Conservation (phyloP, 2,797 vertebrate genomes). For the Lepilemur ruficaudatus region DNA sequence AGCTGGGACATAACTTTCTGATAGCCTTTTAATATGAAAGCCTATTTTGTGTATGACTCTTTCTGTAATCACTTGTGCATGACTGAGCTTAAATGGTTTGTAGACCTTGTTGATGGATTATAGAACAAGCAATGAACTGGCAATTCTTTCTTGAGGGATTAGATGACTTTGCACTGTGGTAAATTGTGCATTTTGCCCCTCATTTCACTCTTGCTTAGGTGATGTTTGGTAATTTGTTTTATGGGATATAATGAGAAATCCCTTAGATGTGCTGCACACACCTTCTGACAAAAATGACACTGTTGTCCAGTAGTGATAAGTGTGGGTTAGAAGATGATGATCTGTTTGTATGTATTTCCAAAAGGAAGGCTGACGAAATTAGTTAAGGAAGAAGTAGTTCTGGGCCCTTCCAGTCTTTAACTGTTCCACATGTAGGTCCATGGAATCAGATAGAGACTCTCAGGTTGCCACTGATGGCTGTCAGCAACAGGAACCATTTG, state of each 20-base stretch:
- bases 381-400: not conserved
- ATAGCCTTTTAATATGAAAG: slow-evolving; percentile 56
- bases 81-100: slow-evolving; percentile 52
- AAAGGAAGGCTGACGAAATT: not conserved
- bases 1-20: slow-evolving; percentile 22
- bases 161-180: not conserved
- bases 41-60: slow-evolving; percentile 45
- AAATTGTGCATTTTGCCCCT: not conserved
- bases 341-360: not conserved
- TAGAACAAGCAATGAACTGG: not conserved
- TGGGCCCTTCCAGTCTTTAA: not conserved
- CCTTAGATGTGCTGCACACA: not conserved
- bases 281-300: slow-evolving; percentile 6
- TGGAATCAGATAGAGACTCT: not conserved
- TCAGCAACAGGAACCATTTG: not conserved
- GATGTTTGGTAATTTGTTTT: slow-evolving; percentile 20
- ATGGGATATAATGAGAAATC: slow-evolving; percentile 22
- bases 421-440: not conserved
- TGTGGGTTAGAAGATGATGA: not conserved
- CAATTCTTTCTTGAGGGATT: slow-evolving; percentile 39
- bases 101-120: slow-evolving; percentile 47
- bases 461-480: not conserved
- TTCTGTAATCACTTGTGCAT: slow-evolving; percentile 60
- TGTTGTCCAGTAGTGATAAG: not conserved
- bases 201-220: slow-evolving; percentile 40